These are phyloP conservation scores for Phalloptychus januarius DNA, from an alignment of 2,797 vertebrate genomes.

Conservation along the genomic window DNA sequence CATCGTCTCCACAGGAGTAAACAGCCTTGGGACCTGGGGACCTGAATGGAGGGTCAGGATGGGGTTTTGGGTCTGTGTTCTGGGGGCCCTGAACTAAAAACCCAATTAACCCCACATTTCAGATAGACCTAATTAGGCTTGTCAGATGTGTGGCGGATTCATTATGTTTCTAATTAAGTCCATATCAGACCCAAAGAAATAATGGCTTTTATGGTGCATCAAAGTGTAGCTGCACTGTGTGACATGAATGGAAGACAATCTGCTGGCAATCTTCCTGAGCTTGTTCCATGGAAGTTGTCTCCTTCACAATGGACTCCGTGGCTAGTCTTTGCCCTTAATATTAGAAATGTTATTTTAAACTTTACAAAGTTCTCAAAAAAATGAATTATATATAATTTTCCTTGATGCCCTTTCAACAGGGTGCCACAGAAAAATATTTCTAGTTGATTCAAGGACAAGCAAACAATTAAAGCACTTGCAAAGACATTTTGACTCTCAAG, in stretches of 20 bases:
- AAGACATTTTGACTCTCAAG: conserved; percentile 31
- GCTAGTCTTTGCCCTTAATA: not conserved
- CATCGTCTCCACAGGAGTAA: conserved; percentile 45
- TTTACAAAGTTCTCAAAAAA: not conserved
- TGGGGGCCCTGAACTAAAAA: conserved; percentile 71
- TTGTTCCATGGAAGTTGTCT: conserved; percentile 56
- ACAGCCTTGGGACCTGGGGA: conserved; percentile 50
- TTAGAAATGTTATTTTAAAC: not conserved
- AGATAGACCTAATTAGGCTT: conserved; percentile 81
- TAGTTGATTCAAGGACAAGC: conserved; percentile 30
- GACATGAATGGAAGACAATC: conserved; percentile 71
- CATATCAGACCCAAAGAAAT: conserved; percentile 79
- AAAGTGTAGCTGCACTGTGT: conserved; percentile 64
- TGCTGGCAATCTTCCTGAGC: conserved; percentile 67
- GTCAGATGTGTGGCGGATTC: conserved; percentile 82
- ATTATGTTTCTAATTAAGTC: conserved; percentile 86
- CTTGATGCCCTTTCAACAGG: not conserved
- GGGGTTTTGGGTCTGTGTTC: conserved; percentile 62
- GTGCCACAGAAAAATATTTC: not conserved
- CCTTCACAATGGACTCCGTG: conserved; percentile 34
- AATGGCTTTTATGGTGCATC: conserved; percentile 78
- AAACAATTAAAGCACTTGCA: not conserved
- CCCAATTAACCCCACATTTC: conserved; percentile 78
- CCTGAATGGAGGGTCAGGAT: conserved; percentile 35
- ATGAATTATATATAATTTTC: not conserved